Conservation (phyloP, 1,140 invertebrate species). For the Eciton burchellii region DNA sequence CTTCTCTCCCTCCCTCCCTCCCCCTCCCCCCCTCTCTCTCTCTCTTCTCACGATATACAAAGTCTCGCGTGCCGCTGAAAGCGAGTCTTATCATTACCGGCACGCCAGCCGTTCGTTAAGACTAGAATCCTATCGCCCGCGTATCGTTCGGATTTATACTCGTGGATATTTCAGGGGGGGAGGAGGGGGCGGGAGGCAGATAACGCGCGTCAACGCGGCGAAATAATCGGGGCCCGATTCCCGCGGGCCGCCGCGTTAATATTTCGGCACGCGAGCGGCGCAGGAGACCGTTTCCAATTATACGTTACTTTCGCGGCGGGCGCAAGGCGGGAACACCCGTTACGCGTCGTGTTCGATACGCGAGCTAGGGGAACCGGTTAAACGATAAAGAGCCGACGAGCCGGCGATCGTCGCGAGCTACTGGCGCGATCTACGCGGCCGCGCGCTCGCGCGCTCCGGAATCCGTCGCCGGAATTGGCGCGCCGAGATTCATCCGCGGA, state of each 20-base stretch:
- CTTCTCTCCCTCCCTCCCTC: conserved; percentile 38
- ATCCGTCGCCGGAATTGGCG: conserved; percentile 46
- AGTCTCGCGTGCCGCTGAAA: conserved; percentile 28
- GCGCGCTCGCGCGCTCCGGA: conserved; percentile 14
- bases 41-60: conserved; percentile 39
- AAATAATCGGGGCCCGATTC: conserved; percentile 7
- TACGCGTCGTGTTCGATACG: conserved; percentile 42
- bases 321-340: conserved; percentile 37
- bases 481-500: conserved; percentile 57
- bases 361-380: conserved; percentile 49
- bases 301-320: conserved; percentile 33
- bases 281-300: conserved; percentile 3
- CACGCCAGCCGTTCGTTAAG: conserved; percentile 47
- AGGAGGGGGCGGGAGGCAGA: no score
- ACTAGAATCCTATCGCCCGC: conserved; percentile 35
- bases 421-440: no score
- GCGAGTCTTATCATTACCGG: conserved; percentile 34
- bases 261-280: neutral
- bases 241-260: neutral
- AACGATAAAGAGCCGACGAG: conserved; percentile 35
- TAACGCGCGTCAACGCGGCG: conserved; percentile 5
- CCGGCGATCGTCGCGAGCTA: conserved; percentile 31
- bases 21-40: no score
- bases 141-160: conserved; percentile 43
- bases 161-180: conserved; percentile 27